A percentile compares a stretch with the other conserved stretches of the same genome.
Evolutionary conservation across 2,113 vertebrate genomes (phyloP).

Genomic region (Perca schrenkii): DNA sequence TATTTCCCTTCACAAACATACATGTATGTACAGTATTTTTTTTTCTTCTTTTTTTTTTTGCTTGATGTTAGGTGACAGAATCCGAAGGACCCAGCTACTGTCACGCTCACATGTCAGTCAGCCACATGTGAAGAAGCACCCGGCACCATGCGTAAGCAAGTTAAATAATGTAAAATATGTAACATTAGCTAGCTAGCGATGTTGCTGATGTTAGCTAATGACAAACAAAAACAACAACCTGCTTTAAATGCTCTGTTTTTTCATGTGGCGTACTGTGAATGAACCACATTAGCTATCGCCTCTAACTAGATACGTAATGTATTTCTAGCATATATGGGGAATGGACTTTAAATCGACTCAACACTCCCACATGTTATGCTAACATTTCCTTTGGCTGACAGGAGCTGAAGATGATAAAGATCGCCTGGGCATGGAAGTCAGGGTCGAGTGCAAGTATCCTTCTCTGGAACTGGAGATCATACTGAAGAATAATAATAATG

Average conservation of each 20-base stretch:
- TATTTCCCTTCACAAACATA: too few species aligned
- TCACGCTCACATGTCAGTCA: too few species aligned
- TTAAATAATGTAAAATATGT: too few species aligned
- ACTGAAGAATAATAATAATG: too few species aligned
- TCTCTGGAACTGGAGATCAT: background rate
- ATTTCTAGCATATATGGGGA: background rate
- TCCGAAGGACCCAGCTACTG: too few species aligned
- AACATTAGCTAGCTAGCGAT: too few species aligned
- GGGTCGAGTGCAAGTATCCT: constrained; percentile 99
- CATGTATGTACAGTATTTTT: too few species aligned
- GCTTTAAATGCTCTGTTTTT: background rate
- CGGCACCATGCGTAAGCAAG: too few species aligned
- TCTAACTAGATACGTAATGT: background rate
- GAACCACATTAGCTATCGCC: background rate
- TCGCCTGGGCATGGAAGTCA: constrained; percentile 94
- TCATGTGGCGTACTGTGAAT: background rate
- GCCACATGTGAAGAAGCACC: too few species aligned
- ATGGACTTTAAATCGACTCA: too few species aligned
- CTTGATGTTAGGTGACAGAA: too few species aligned
- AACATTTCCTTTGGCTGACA: background rate
- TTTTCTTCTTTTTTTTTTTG: too few species aligned
- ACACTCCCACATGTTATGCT: background rate
- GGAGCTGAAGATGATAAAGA: constrained; percentile 90
- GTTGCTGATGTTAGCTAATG: constrained; percentile 26
- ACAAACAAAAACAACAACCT: constrained; percentile 21